These are phyloP conservation scores for Shinisaurus crocodilurus DNA, from an alignment of 2,113 vertebrate species.

Conservation along the genomic window DNA sequence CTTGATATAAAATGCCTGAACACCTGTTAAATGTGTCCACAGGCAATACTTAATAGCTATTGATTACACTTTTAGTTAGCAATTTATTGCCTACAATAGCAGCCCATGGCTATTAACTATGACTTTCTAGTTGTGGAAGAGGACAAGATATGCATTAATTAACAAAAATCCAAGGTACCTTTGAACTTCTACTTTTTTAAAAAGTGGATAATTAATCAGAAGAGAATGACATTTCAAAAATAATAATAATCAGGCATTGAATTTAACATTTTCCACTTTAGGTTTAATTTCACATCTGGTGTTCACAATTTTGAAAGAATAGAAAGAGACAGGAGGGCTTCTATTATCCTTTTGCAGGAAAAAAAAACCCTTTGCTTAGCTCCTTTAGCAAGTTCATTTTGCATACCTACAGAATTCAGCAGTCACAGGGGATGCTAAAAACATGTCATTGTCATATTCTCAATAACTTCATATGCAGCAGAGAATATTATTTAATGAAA, in stretches of 20 bases:
- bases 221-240: slow-evolving; percentile 30
- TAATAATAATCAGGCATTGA: neutral
- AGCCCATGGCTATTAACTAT: slow-evolving; percentile 53
- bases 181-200: slow-evolving; percentile 34
- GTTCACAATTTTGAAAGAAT: neutral
- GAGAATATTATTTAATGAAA: neutral
- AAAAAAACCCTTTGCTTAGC: slow-evolving; percentile 15
- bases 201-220: slow-evolving; percentile 11
- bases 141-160: slow-evolving; percentile 68
- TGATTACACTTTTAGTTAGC: slow-evolving; percentile 40
- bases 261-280: slow-evolving; percentile 27
- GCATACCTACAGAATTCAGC: neutral
- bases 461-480: neutral
- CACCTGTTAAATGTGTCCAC: slow-evolving; percentile 78
- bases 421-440: neutral
- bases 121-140: slow-evolving; percentile 67
- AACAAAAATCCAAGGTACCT: slow-evolving; percentile 57
- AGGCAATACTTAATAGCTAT: slow-evolving; percentile 71
- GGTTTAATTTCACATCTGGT: slow-evolving; percentile 50
- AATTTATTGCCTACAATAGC: slow-evolving; percentile 63
- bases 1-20: slow-evolving; percentile 60
- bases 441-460: neutral
- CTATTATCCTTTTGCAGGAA: slow-evolving; percentile 15
- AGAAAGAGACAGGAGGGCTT: slow-evolving; percentile 47
- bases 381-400: neutral